Evolutionary conservation across 2,113 vertebrate genomes (phyloP), one percentile per base, ranked within the genome.

Genomic region (Pteruthius melanotis): DNA sequence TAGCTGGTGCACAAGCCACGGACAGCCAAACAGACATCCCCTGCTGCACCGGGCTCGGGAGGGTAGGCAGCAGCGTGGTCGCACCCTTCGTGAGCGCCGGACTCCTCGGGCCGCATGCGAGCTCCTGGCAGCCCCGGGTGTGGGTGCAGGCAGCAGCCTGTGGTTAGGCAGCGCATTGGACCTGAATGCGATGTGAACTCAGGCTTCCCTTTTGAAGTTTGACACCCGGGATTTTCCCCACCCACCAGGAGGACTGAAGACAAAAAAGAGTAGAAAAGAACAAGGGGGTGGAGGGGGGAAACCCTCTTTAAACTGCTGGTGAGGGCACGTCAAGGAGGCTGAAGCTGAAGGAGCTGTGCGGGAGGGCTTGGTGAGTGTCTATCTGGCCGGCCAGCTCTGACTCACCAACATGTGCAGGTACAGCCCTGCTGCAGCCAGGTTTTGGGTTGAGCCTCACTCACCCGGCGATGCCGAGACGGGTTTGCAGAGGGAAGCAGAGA

Each of bases 161-260:
- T 7, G 89, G 88, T 91, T 93, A 69, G 57, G 93, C 89, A 96
- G 95, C 21, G 33, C 94, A 31, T 96, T 71, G 94, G 95, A 95
- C 93, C 77, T 87, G 95, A 97, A 97, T 96, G 93, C 44, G 63
- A 52, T 89, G 93, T 94, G 97, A 98, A 97, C 94, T 95, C 97
- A 89, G 80, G 96, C 95, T 98, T 95, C 90, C 88, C 96, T 98
- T 98, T 95, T 98, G 97, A 98, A 98, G 97, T 97, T 82, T 97
- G 97, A 97, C 95, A 97, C 95, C 91, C 72, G 97, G 97, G 97
- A 94, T 90, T 98, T 98, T 97, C 96, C 98, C 97, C 97, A 96
- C 96, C 97, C 96, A 95, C 97, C n/a, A 47, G 89, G 69, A 96
- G 71, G 69, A 77, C 81, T 70, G 87, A n/a, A 93, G 53, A 78